These are phyloP conservation scores for Lindbergichthys nudifrons DNA, from an alignment of 2,797 vertebrate genomes.

Conservation along the genomic window DNA sequence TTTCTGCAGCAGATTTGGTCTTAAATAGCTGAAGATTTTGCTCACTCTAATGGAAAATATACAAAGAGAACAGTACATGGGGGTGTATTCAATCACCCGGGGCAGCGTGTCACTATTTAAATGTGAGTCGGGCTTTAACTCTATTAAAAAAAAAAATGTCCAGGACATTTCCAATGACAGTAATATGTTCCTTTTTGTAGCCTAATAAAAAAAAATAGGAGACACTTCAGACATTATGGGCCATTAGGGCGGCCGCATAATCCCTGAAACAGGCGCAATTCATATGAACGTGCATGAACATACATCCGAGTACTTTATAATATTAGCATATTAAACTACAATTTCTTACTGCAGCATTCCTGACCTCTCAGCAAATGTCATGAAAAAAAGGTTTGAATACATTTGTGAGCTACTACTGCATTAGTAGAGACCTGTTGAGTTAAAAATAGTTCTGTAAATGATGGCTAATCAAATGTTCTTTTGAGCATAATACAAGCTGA, in stretches of 20 bases:
- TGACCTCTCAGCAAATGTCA: neutral
- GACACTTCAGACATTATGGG: neutral
- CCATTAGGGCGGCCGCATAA: neutral
- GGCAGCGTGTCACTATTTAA: neutral
- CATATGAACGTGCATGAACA: neutral
- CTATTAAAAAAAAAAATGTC: conserved; percentile 3
- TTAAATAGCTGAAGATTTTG: conserved; percentile 18
- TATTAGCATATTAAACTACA: neutral
- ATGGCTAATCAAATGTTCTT: neutral
- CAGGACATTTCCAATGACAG: neutral
- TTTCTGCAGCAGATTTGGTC: neutral
- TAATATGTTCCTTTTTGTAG: neutral
- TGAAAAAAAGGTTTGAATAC: neutral
- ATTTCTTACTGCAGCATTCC: neutral
- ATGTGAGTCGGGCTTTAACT: conserved; percentile 1
- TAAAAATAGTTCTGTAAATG: neutral
- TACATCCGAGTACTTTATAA: neutral
- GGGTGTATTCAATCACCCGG: neutral
- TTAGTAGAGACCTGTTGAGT: neutral
- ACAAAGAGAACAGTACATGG: neutral
- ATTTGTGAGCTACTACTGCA: neutral
- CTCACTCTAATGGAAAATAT: conserved; percentile 14
- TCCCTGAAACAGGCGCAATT: neutral
- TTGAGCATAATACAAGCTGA: no score
- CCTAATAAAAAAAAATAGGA: neutral